A percentile compares a stretch with the other conserved stretches of the same genome.
These are phyloP conservation scores for Drosophila histrio DNA, from an alignment of 2,888 invertebrate species.

Conservation along the genomic window DNA sequence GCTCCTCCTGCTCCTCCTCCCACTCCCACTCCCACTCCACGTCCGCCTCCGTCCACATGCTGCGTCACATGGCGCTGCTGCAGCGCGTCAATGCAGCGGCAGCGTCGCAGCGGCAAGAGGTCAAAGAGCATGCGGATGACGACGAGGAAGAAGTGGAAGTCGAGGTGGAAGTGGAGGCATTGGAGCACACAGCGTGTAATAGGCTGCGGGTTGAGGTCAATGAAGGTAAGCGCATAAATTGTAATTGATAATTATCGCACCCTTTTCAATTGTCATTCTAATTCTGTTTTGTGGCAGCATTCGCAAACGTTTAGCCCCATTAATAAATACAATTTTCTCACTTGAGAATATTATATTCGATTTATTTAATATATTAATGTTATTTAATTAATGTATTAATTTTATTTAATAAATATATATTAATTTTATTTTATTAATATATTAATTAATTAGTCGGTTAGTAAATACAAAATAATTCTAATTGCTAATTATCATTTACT, in stretches of 20 bases:
- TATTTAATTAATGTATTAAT: no score
- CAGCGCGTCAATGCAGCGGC: slow-evolving; percentile 56
- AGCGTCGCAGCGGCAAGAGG: slow-evolving; percentile 19
- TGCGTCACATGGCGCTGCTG: slow-evolving; percentile 66
- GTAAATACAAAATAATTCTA: slow-evolving; percentile 6
- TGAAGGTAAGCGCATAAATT: slow-evolving; percentile 7
- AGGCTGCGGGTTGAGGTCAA: not conserved
- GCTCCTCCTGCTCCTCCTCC: not conserved
- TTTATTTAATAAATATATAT: no score
- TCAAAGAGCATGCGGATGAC: not conserved
- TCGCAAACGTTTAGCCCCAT: not conserved
- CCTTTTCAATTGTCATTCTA: no score
- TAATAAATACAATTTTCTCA: not conserved
- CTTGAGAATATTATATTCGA: not conserved
- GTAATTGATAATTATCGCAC: no score
- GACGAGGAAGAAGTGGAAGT: not conserved
- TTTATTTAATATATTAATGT: no score
- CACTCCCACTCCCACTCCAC: slow-evolving; percentile 23
- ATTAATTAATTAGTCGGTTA: not conserved
- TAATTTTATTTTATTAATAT: not conserved
- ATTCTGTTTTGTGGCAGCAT: no score
- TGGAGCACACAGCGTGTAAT: not conserved
- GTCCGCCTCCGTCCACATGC: slow-evolving; percentile 50
- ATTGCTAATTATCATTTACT: no score
- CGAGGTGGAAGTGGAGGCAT: not conserved